Evolutionary conservation across 2,888 invertebrate genomes (phyloP), one percentile per base, ranked within the genome.

Genomic region (Xanthia icteritia): DNA sequence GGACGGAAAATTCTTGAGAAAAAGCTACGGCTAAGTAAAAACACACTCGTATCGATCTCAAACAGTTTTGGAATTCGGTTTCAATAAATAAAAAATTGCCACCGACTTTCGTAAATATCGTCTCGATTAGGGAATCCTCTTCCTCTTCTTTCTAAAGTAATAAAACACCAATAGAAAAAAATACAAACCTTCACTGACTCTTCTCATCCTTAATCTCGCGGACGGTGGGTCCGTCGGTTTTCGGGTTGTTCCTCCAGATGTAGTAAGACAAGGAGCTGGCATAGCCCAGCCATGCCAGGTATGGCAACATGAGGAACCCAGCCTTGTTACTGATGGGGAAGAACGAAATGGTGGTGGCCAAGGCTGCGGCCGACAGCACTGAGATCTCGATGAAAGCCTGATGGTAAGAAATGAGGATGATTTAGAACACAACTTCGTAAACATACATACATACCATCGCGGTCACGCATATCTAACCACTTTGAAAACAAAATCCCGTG

Each of bases 321-420:
- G 96, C 96, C 0, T 92, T 92, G 66, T 88, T 89, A 88, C 92
- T 91, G 39, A 94, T 92, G 3, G 77, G 27, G n/a, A 80, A 82
- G 92, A 96, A 96, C 0, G 95, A 89, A 0, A 91, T 58, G 0
- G 96, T 91, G 0, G 96, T 96, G 0, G 94, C 95, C 0, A 89
- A 84, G 0, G 95, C 94, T 0, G 93, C 94, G 0, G 92, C 95
- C 0, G 92, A 89, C 3, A 95, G 88, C 0, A 95, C 95, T 1
- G 92, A 89, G 84, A 96, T 95, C 77, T 94, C 95, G 51, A 96
- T 95, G 65, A 95, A 92, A 0, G 96, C 96, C 96, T 96, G 92
- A 0, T 4, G 39, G 39, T 9, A 1, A n/a, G 0, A 42, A 39
- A 66, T 51, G 5, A 3, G 2, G 5, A 45, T 5, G 23, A 31